Evolutionary conservation across 2,888 invertebrate genomes (phyloP), one percentile per base, ranked within the genome.

Genomic region (Caenorhabditis auriculariae): DNA sequence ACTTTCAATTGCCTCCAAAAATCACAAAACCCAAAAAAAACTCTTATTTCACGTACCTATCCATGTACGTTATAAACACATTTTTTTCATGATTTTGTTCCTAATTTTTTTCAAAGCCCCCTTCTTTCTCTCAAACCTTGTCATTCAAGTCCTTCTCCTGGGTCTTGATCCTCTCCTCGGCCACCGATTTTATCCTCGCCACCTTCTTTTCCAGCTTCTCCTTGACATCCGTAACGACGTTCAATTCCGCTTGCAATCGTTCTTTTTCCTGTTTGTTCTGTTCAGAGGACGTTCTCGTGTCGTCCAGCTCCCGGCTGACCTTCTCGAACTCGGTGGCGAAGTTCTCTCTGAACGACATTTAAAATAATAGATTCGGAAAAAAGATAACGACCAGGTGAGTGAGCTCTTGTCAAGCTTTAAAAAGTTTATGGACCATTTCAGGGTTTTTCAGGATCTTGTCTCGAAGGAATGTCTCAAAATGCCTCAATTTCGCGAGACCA

Each of bases 261-360:
- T 65, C 65, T 24, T 53, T 54, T 9, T 54, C 47, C 35, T 58
- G 38, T 4, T 27, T 15, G 12, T 5, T 47, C 24, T n/a, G n/a
- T 23, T 23, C n/a, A 12, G n/a, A 23, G 15, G 24, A 6, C 24
- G 15, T 23, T 44, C 21, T 21, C n/a, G 6, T 23, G n/a, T 24
- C 45, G 12, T 54, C 55, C 7, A 63, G 15, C 4, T 29, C 5
- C 38, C 38, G 47, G 15, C 28, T 19, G 41, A 50, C 47, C 7
- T 52, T 58, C 35, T 66, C 62, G 28, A 66, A 42, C 15, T 60
- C 59, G 2, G 47, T 41, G 7, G 61, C 57, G 24, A 62, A 62
- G 0, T 50, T 63, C 37, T 63, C 63, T 49, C 54, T 56, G 49
- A n/a, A 32, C 35, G n/a, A 32, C 9, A 32, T 32, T 32, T n/a